phyloP scores from a whole-genome alignment of 2,113 vertebrate genomes.

The Felis catus region F.catus_Fca126_mat1.0 CM031414.1:97761001-97761500 shows the following conservation, averaged over 20 bases:
- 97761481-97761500: neutral
- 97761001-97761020: neutral
- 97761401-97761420: neutral
- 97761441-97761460: neutral
- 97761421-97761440: neutral
- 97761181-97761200: neutral
- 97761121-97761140: neutral
- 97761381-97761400: neutral
- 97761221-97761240: neutral
- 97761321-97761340: fast-evolving
- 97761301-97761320: neutral
- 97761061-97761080: neutral
- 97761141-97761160: neutral
- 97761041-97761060: neutral
- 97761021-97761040: neutral
- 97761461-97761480: neutral
- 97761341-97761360: neutral
- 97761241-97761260: neutral
- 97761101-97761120: neutral
- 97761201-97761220: neutral
- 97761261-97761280: neutral
- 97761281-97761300: neutral
- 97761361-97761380: neutral
- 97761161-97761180: neutral
- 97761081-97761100: neutral